Evolutionary conservation across 30 jellyfish, hydroid and myxozoan species (phyloP).

Genomic region (Cassiopea andromeda): DNA sequence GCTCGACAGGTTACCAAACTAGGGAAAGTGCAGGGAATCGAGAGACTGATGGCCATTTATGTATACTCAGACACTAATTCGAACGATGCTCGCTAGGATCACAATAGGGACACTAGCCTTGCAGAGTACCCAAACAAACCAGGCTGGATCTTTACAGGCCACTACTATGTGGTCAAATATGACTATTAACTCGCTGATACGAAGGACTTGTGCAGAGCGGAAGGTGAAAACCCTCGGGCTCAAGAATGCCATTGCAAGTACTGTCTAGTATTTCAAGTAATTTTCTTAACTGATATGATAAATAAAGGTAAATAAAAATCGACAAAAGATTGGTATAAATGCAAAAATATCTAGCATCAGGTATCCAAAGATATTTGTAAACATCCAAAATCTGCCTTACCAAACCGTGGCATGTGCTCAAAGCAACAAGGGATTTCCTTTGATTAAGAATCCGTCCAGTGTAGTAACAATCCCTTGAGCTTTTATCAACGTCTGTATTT

Average conservation of each 20-base stretch:
- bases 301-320: too few relatives aligned
- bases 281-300: too few relatives aligned
- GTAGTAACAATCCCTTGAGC: conserved; percentile 61
- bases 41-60: too few relatives aligned
- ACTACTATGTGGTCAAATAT: not conserved
- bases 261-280: too few relatives aligned
- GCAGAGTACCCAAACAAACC: not conserved
- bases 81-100: not conserved
- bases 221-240: too few relatives aligned
- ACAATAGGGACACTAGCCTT: not conserved
- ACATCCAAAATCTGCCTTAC: conserved; percentile 69
- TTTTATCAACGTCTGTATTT: not conserved
- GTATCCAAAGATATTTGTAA: too few relatives aligned
- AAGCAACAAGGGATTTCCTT: conserved; percentile 80
- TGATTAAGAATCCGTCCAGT: conserved; percentile 70
- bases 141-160: not conserved
- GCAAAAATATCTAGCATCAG: too few relatives aligned
- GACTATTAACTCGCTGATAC: conserved; percentile 12
- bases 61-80: not conserved
- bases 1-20: too few relatives aligned
- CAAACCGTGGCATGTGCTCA: conserved; percentile 88
- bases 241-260: too few relatives aligned
- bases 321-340: too few relatives aligned
- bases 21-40: too few relatives aligned
- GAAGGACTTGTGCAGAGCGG: too few relatives aligned